Evolutionary conservation across 2,113 vertebrate species (phyloP).

Genomic region (Gymnobelideus leadbeateri): DNA sequence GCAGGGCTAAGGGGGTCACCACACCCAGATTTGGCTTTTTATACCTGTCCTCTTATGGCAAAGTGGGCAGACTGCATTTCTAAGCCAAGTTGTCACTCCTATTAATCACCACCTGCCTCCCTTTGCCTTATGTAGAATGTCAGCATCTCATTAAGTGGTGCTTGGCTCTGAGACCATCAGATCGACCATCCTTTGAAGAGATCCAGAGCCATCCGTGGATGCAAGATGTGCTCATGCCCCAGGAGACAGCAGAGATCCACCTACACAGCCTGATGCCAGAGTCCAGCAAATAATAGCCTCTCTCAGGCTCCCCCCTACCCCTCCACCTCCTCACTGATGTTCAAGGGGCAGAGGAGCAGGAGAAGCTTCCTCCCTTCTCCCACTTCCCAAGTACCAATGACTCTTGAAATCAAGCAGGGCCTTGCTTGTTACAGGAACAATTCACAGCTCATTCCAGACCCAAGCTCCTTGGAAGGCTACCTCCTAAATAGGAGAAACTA

Average conservation of each 20-base stretch:
- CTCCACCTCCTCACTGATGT: constrained; percentile 2
- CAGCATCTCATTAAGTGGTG: constrained; percentile 95
- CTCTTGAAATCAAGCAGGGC: constrained; percentile 69
- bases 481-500: constrained; percentile 39
- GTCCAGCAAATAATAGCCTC: constrained; percentile 82
- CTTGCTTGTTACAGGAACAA: constrained; percentile 76
- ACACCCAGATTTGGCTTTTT: constrained; percentile 2
- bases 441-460: constrained; percentile 74
- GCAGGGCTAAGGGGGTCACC: not conserved
- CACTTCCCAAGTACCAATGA: constrained; percentile 60
- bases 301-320: constrained; percentile 2
- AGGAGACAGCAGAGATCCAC: constrained; percentile 89
- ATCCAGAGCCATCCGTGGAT: constrained; percentile 95
- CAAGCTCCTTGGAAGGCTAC: constrained; percentile 63
- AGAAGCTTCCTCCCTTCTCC: constrained; percentile 33
- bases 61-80: not conserved
- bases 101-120: not conserved
- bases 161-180: constrained; percentile 90
- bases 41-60: not conserved
- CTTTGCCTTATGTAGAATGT: constrained; percentile 87
- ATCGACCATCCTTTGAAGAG: constrained; percentile 94
- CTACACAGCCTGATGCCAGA: constrained; percentile 92
- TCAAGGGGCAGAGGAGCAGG: not conserved
- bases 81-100: constrained; percentile 53
- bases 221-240: constrained; percentile 87